Evolutionary conservation across 37 sponge, comb jelly and placozoan genomes (phyloP).

Genomic region (Hexactinellida sp.): DNA sequence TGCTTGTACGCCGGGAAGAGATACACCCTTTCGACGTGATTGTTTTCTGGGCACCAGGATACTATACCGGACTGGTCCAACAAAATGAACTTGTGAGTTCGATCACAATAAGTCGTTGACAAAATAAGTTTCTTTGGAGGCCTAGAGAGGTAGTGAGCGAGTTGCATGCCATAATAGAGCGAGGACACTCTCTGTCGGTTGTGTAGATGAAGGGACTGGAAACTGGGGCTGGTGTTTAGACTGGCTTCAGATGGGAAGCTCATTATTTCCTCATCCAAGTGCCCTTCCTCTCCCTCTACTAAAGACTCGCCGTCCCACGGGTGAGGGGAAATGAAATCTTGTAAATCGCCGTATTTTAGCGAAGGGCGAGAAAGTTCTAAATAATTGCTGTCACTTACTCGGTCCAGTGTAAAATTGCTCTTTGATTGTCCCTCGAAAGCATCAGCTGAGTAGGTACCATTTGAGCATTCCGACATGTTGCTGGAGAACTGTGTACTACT

Average conservation of each 20-base stretch:
- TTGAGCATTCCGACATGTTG: no score
- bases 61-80: neutral
- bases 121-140: neutral
- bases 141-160: neutral
- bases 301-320: no score
- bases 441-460: no score
- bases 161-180: conserved; percentile 11
- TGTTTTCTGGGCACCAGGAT: neutral
- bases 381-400: no score
- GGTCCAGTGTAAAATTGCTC: no score
- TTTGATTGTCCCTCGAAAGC: no score
- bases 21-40: neutral
- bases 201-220: neutral
- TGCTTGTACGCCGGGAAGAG: neutral
- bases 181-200: neutral
- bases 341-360: no score
- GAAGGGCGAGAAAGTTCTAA: no score
- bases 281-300: no score
- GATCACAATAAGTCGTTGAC: neutral
- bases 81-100: neutral
- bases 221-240: neutral
- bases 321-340: no score
- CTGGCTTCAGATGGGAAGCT: neutral
- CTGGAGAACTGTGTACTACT: no score
- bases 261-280: neutral